Percentiles rank a stretch among this genome's conserved stretches.
Conservation (phyloP, 2,888 invertebrate genomes). For the Limnephilus auricula region DNA sequence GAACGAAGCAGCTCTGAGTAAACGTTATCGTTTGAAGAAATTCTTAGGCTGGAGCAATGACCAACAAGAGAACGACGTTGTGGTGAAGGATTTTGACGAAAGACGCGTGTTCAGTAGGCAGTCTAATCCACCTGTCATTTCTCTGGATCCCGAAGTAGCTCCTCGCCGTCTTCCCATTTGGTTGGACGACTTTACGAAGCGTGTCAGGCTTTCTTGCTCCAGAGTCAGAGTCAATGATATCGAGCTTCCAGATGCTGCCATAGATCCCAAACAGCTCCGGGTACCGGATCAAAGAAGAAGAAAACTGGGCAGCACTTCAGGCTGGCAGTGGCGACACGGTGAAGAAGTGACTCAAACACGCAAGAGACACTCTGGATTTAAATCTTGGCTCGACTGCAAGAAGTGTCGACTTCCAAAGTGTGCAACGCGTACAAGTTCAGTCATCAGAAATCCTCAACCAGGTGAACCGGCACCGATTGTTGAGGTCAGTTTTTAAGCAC, state of each 20-base stretch:
- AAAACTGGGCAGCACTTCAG: slow-evolving; percentile 56
- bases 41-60: slow-evolving; percentile 22
- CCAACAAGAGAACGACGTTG: slow-evolving; percentile 9
- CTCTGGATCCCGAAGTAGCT: slow-evolving; percentile 30
- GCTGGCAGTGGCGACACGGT: slow-evolving; percentile 60
- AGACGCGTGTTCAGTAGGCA: slow-evolving; percentile 65
- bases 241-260: slow-evolving; percentile 53
- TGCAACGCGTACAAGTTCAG: neutral
- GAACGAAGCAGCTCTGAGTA: slow-evolving; percentile 5
- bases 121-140: slow-evolving; percentile 50
- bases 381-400: slow-evolving; percentile 31
- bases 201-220: slow-evolving; percentile 52
- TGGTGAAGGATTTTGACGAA: slow-evolving; percentile 54
- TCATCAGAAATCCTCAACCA: slow-evolving; percentile 5
- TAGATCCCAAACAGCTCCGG: neutral
- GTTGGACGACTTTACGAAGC: slow-evolving; percentile 45
- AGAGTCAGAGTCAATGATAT: slow-evolving; percentile 60
- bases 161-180: slow-evolving; percentile 51
- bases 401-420: slow-evolving; percentile 29
- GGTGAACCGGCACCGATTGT: slow-evolving; percentile 55
- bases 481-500: slow-evolving; percentile 58
- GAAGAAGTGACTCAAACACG: slow-evolving; percentile 25
- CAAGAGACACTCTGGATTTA: neutral
- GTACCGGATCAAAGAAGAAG: slow-evolving; percentile 11
- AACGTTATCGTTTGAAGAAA: slow-evolving; percentile 28